Evolutionary conservation across 2,113 vertebrate species (phyloP).

Genomic region (Syrmaticus mikado): DNA sequence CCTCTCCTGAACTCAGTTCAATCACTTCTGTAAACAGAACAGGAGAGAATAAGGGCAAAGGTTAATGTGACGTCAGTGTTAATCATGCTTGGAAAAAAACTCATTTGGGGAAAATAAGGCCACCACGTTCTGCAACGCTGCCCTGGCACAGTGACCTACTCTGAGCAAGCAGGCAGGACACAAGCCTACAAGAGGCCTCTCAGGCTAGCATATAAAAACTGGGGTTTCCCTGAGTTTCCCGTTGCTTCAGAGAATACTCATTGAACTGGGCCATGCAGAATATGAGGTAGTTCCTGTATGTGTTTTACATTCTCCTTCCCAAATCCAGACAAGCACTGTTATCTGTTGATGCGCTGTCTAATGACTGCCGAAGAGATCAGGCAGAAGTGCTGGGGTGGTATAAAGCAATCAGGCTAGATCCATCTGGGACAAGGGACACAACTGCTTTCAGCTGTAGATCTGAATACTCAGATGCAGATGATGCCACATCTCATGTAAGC

Average conservation of each 20-base stretch:
- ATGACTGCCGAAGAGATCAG: neutral
- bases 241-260: neutral
- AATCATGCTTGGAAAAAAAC: neutral
- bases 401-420: neutral
- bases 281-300: neutral
- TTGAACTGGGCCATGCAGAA: neutral
- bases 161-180: neutral
- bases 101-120: neutral
- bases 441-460: neutral
- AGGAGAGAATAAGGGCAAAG: neutral
- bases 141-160: neutral
- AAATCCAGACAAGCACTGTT: neutral
- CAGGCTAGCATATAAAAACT: neutral
- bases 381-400: neutral
- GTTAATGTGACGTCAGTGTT: neutral
- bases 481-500: neutral
- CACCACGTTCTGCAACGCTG: neutral
- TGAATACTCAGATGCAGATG: neutral
- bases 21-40: slow-evolving; percentile 87
- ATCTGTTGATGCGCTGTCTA: neutral
- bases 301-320: neutral
- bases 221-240: neutral
- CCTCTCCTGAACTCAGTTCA: slow-evolving; percentile 96
- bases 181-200: neutral
- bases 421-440: neutral